Conservation (phyloP, 2,113 vertebrate genomes). For the Lepus europaeus region DNA sequence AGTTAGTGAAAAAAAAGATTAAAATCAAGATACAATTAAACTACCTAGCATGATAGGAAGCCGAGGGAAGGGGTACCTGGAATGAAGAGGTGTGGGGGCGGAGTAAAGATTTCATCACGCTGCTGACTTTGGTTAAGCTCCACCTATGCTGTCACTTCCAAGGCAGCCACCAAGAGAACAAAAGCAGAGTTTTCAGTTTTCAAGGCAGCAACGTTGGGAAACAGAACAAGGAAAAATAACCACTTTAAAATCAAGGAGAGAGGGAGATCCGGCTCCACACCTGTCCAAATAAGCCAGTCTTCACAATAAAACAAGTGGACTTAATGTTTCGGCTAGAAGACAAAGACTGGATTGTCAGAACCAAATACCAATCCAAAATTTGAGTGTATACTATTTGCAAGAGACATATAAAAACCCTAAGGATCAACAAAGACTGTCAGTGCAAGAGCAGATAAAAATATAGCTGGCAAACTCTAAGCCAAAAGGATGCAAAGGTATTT, state of each 20-base stretch:
- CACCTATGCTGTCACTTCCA: not conserved
- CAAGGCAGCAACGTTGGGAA: not conserved
- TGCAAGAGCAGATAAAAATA: not conserved
- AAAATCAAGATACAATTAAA: slow-evolving; percentile 49
- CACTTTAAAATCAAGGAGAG: not conserved
- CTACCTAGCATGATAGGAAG: not conserved
- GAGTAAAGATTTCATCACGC: not conserved
- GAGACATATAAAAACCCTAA: not conserved
- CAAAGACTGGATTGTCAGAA: not conserved
- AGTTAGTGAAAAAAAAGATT: not conserved
- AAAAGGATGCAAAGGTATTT: not conserved
- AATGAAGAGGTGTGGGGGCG: not conserved
- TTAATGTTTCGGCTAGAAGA: not conserved
- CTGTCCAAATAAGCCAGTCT: not conserved
- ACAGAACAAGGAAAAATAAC: slow-evolving; percentile 25
- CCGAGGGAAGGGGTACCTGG: not conserved
- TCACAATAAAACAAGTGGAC: not conserved
- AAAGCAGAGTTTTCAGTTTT: slow-evolving; percentile 22
- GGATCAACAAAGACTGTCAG: not conserved
- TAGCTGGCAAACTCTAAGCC: slow-evolving; percentile 9
- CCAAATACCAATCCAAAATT: not conserved
- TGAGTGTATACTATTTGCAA: not conserved
- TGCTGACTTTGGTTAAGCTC: slow-evolving; percentile 1
- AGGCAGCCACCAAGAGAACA: not conserved
- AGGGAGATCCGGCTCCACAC: not conserved